A percentile compares a stretch with the other conserved stretches of the same genome.
Conservation (phyloP, 2,797 vertebrate genomes). For the Hippopotamyrus pictus region DNA sequence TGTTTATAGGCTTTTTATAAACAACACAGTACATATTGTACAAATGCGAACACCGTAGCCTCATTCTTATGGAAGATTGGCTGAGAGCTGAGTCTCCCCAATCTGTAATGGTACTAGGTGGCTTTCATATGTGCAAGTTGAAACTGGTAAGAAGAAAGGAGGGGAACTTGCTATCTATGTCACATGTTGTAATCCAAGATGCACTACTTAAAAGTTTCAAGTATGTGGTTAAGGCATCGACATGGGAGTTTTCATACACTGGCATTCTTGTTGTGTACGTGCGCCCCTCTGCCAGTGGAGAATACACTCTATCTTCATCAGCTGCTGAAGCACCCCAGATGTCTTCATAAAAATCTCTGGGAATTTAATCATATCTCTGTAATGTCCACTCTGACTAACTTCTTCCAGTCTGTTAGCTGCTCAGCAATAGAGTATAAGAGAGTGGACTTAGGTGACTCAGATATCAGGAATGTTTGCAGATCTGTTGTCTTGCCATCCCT, state of each 20-base stretch:
- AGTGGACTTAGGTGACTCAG: background rate
- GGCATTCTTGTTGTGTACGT: background rate
- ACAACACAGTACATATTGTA: background rate
- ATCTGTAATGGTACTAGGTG: background rate
- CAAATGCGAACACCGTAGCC: background rate
- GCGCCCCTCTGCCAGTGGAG: background rate
- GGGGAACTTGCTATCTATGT: background rate
- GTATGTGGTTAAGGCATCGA: background rate
- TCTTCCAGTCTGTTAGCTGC: background rate
- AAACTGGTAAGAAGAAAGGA: background rate
- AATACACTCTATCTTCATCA: background rate
- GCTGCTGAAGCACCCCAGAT: background rate
- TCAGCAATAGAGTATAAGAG: background rate
- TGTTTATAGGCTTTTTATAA: background rate
- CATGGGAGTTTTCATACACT: background rate
- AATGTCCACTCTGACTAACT: background rate
- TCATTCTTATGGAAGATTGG: background rate
- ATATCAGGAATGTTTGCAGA: background rate
- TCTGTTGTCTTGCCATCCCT: background rate
- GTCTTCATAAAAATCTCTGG: background rate
- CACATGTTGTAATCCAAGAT: background rate
- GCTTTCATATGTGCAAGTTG: constrained; percentile 1
- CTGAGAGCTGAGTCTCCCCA: background rate
- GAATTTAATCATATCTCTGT: background rate
- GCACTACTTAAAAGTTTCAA: background rate